Percentiles rank a stretch among this genome's conserved stretches.
These are phyloP conservation scores for Epinephelus moara DNA, from an alignment of 2,113 vertebrate species.

Conservation along the genomic window DNA sequence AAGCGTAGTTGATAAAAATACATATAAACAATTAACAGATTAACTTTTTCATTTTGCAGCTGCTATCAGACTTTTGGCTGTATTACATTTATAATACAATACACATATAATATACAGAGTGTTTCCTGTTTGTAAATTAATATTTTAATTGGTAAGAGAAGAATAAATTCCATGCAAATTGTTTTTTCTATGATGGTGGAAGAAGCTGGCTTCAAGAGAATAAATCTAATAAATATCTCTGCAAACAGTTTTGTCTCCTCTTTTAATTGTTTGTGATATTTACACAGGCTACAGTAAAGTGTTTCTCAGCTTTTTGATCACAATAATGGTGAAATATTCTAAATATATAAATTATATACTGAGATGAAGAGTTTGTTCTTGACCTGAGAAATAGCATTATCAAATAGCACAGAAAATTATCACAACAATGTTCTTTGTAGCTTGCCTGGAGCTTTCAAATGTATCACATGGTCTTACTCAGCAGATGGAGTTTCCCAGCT, in stretches of 20 bases:
- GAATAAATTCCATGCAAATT: constrained; percentile 15
- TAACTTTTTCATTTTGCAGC: constrained; percentile 24
- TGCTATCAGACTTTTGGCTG: constrained; percentile 46
- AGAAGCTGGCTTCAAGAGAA: constrained; percentile 79
- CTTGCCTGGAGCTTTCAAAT: background rate
- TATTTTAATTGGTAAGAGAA: constrained; percentile 41
- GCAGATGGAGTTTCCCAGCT: background rate
- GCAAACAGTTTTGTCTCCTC: constrained; percentile 30
- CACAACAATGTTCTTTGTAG: background rate
- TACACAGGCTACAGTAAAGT: background rate
- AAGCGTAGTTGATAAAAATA: background rate
- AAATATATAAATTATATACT: background rate
- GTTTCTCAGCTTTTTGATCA: background rate
- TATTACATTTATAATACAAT: constrained; percentile 16
- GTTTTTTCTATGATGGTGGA: constrained; percentile 60
- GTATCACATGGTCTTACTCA: background rate
- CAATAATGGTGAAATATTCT: background rate
- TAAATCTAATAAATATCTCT: constrained; percentile 69
- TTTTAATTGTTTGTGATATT: background rate
- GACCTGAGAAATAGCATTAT: background rate
- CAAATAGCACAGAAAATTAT: background rate
- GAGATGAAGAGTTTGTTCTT: background rate
- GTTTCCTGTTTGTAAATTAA: constrained; percentile 37
- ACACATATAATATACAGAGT: background rate
- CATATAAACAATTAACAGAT: background rate